Percentiles rank a stretch among this genome's conserved stretches.
Evolutionary conservation across 1,140 invertebrate genomes (phyloP).

Genomic region (Acyrthosiphon pisum): DNA sequence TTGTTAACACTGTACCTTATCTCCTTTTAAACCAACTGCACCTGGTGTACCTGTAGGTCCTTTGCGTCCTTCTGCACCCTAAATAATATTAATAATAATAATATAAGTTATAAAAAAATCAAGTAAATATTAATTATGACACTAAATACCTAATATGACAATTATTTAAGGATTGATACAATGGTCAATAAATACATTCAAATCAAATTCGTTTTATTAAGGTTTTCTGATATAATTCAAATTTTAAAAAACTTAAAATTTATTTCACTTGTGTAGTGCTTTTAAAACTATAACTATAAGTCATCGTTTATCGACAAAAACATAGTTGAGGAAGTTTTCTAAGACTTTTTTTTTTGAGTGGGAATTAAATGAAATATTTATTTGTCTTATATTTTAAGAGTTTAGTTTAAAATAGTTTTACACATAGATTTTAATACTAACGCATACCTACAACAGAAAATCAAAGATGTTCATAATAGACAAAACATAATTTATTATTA

Average conservation of each 20-base stretch:
- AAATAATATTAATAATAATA: conserved; percentile 7
- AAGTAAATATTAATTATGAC: background rate
- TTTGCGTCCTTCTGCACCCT: conserved; percentile 67
- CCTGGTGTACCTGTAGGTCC: conserved; percentile 69
- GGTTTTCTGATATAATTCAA: background rate
- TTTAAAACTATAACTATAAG: background rate
- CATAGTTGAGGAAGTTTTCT: background rate
- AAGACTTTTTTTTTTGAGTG: background rate
- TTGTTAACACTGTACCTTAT: conserved; percentile 59
- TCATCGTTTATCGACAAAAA: background rate
- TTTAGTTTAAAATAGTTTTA: background rate
- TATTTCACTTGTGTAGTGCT: background rate
- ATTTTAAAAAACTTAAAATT: background rate
- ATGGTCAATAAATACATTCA: background rate
- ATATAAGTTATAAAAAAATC: too few relatives aligned
- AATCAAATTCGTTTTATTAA: background rate
- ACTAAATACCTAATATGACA: background rate
- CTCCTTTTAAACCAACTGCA: conserved; percentile 72
- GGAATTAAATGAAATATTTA: background rate
- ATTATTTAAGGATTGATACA: background rate
- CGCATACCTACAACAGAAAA: background rate
- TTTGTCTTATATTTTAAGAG: background rate
- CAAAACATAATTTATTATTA: background rate
- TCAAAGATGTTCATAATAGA: background rate
- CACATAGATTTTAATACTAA: background rate